Conservation (phyloP, 2,888 invertebrate genomes). For the Tholera decimalis region DNA sequence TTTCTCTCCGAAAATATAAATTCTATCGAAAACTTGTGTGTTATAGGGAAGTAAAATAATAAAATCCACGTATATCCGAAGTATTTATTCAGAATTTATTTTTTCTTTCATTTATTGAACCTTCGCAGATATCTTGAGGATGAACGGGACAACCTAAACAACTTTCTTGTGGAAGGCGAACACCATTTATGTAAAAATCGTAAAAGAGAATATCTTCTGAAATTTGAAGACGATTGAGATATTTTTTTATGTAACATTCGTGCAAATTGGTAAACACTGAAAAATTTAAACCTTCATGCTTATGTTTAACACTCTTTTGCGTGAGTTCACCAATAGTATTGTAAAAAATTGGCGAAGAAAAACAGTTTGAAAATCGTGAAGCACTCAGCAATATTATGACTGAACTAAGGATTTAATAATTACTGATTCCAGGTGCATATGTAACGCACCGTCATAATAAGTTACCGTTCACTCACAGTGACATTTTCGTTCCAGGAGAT, state of each 20-base stretch:
- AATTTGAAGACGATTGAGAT: slow-evolving; percentile 3
- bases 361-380: neutral
- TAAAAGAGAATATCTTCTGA: slow-evolving; percentile 3
- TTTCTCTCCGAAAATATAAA: slow-evolving; percentile 39
- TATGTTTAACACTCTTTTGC: neutral
- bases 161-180: slow-evolving; percentile 5
- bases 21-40: slow-evolving; percentile 54
- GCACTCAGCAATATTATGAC: slow-evolving; percentile 6
- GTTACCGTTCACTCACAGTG: slow-evolving; percentile 8
- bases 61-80: slow-evolving; percentile 36
- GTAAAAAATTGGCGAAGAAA: slow-evolving; percentile 3
- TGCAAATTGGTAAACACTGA: neutral
- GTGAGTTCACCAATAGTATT: neutral
- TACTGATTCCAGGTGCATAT: neutral
- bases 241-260: slow-evolving; percentile 1
- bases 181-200: slow-evolving; percentile 5
- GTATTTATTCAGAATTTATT: slow-evolving; percentile 30
- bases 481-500: slow-evolving; percentile 27
- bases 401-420: neutral
- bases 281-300: slow-evolving; percentile 2
- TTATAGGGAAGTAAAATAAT: slow-evolving; percentile 54
- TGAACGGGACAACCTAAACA: slow-evolving; percentile 11
- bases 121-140: slow-evolving; percentile 36
- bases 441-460: neutral
- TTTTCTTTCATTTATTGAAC: slow-evolving; percentile 25